Evolutionary conservation across 2,888 invertebrate species (phyloP).

Genomic region (Nomada flava): DNA sequence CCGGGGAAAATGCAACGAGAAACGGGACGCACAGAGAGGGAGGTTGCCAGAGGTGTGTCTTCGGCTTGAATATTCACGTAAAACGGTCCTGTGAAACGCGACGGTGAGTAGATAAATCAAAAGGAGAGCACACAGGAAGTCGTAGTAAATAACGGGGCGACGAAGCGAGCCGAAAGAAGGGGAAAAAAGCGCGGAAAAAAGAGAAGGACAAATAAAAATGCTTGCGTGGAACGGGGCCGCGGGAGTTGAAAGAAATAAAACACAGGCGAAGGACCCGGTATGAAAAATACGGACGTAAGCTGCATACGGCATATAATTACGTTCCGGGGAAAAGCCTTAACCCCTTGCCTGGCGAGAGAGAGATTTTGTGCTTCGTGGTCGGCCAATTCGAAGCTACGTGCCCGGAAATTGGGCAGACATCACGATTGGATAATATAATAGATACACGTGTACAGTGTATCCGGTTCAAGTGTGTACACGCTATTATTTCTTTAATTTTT

Average conservation of each 20-base stretch:
- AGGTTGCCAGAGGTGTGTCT: constrained; percentile 27
- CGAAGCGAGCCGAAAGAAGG: constrained; percentile 22
- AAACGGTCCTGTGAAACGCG: constrained; percentile 43
- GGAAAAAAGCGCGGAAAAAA: constrained; percentile 13
- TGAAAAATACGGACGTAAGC: constrained; percentile 36
- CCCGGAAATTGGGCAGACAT: constrained; percentile 4
- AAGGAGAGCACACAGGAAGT: constrained; percentile 32
- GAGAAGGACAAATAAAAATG: constrained; percentile 33
- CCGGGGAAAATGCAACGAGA: no score
- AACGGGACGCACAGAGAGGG: neutral
- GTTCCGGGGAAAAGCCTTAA: constrained; percentile 17
- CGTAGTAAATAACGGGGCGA: constrained; percentile 40
- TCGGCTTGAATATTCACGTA: constrained; percentile 58
- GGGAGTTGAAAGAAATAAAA: constrained; percentile 43
- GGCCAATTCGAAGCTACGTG: constrained; percentile 30
- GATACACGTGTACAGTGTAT: no score
- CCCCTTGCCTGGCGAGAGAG: constrained; percentile 15
- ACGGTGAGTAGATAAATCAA: constrained; percentile 58
- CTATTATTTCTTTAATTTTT: no score
- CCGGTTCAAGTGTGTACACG: no score
- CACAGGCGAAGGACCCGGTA: constrained; percentile 8
- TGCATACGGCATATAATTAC: constrained; percentile 27
- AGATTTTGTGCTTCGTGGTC: constrained; percentile 4
- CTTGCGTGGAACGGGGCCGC: constrained; percentile 43
- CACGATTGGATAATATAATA: neutral